Evolutionary conservation across 1,140 invertebrate genomes (phyloP).

Genomic region (Aphaenogaster floridana): DNA sequence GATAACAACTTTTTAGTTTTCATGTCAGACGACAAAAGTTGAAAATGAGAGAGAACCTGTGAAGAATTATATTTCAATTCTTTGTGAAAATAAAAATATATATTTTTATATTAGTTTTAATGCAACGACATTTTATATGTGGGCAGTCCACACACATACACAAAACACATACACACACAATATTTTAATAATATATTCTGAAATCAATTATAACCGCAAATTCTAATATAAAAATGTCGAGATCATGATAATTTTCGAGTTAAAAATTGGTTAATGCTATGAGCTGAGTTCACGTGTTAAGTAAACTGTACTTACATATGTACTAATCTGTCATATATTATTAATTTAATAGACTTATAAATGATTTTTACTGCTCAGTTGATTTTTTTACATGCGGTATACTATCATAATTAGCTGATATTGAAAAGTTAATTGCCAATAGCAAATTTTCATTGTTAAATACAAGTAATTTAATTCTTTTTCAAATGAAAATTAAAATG

Average conservation of each 20-base stretch:
- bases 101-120: neutral
- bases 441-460: neutral
- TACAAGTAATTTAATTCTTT: neutral
- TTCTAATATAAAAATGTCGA: neutral
- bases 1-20: neutral
- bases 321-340: neutral
- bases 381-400: neutral
- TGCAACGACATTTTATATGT: neutral
- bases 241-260: neutral
- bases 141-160: too few species aligned
- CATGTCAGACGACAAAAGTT: neutral
- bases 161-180: too few species aligned
- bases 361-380: neutral
- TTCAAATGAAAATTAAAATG: neutral
- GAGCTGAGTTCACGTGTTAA: neutral
- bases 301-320: neutral
- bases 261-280: neutral
- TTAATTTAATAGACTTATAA: neutral
- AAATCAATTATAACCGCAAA: neutral
- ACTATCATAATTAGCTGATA: neutral
- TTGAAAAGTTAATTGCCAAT: neutral
- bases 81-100: neutral
- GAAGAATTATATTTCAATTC: neutral
- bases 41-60: neutral
- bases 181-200: conserved; percentile 1